Conservation (phyloP, 2,797 vertebrate genomes). For the Myotis findleyi region DNA sequence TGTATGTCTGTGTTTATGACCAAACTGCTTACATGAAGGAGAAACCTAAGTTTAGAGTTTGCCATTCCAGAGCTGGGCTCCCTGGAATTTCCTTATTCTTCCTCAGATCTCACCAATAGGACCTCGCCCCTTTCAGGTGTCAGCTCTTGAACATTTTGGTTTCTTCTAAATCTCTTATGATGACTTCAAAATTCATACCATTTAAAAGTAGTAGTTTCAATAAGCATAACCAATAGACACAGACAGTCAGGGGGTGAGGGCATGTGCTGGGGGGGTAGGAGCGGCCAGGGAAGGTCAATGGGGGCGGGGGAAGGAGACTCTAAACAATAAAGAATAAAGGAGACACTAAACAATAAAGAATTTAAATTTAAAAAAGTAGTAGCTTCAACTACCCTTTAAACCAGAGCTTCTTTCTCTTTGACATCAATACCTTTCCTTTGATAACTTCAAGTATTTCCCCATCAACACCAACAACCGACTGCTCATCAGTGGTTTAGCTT, state of each 20-base stretch:
- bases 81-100: slow-evolving; percentile 68
- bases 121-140: slow-evolving; percentile 24
- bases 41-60: slow-evolving; percentile 43
- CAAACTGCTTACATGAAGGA: background rate
- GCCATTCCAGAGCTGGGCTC: slow-evolving; percentile 45
- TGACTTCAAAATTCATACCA: slow-evolving; percentile 83
- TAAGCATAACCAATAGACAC: no score
- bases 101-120: slow-evolving; percentile 71
- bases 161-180: slow-evolving; percentile 74
- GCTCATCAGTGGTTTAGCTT: slow-evolving; percentile 77
- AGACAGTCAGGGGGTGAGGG: no score
- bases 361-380: slow-evolving; percentile 61
- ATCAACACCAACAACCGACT: slow-evolving; percentile 74
- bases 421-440: slow-evolving; percentile 80
- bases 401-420: slow-evolving; percentile 75
- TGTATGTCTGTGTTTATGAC: background rate
- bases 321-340: no score
- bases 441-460: slow-evolving; percentile 81
- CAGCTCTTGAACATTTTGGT: slow-evolving; percentile 72
- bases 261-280: no score
- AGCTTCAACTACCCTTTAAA: slow-evolving; percentile 70
- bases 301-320: no score
- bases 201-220: slow-evolving; percentile 80
- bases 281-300: no score
- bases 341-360: no score